Evolutionary conservation across 2,113 vertebrate genomes (phyloP).

Genomic region (Andinoacara biseriatus): DNA sequence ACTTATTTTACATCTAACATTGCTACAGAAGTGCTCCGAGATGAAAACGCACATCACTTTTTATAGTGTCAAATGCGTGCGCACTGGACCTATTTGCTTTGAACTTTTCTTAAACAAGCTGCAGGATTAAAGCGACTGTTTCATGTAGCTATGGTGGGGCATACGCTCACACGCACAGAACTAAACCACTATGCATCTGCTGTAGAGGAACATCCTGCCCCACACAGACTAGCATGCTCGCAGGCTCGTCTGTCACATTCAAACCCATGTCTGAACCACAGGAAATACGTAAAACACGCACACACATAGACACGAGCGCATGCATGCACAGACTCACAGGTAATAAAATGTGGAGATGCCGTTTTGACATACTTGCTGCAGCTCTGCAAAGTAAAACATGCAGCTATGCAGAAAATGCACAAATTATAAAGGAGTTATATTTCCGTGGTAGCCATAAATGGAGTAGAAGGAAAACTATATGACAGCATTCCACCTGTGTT

Average conservation of each 20-base stretch:
- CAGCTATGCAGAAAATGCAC: not conserved
- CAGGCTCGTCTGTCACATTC: slow-evolving; percentile 72
- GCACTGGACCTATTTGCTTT: slow-evolving; percentile 7
- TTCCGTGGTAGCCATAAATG: not conserved
- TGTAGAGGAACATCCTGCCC: slow-evolving; percentile 67
- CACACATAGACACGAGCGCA: slow-evolving; percentile 35
- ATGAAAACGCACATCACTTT: not conserved
- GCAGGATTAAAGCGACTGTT: slow-evolving; percentile 14
- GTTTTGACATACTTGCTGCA: slow-evolving; percentile 11
- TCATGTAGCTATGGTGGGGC: slow-evolving; percentile 12
- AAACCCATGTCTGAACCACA: slow-evolving; percentile 76
- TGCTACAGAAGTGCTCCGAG: not conserved
- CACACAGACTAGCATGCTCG: slow-evolving; percentile 51
- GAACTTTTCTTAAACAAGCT: slow-evolving; percentile 5
- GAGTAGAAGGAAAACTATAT: not conserved
- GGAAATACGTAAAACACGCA: slow-evolving; percentile 53
- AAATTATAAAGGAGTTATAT: not conserved
- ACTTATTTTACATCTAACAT: not conserved
- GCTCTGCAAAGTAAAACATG: slow-evolving; percentile 35
- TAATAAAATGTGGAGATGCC: slow-evolving; percentile 49
- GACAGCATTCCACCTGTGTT: slow-evolving; percentile 48
- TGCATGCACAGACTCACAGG: slow-evolving; percentile 26
- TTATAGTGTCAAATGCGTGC: not conserved
- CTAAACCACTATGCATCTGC: slow-evolving; percentile 64
- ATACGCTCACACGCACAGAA: slow-evolving; percentile 46